Evolutionary conservation across 2,113 vertebrate species (phyloP).

Genomic region (Chauna torquata): DNA sequence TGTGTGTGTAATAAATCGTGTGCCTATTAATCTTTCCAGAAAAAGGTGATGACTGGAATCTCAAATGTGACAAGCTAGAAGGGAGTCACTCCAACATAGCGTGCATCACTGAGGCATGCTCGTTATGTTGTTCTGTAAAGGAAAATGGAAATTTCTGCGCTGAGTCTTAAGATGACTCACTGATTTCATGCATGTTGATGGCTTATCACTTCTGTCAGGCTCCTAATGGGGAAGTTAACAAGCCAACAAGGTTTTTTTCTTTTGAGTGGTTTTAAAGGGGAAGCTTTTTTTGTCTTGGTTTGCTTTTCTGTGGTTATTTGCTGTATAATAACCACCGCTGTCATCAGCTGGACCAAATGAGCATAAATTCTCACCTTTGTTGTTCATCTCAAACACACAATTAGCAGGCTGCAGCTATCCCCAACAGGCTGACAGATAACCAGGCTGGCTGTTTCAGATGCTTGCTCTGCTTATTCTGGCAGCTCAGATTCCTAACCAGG

Average conservation of each 20-base stretch:
- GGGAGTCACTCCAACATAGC: background rate
- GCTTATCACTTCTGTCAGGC: conserved; percentile 10
- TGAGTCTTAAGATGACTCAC: background rate
- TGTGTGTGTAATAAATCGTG: background rate
- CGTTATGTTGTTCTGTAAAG: background rate
- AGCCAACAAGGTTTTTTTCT: background rate
- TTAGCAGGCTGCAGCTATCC: background rate
- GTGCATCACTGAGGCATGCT: background rate
- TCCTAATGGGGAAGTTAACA: conserved; percentile 1
- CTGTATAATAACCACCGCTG: background rate
- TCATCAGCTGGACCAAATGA: background rate
- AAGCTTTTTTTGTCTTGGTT: background rate
- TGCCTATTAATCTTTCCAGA: background rate
- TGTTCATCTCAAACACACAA: accelerated
- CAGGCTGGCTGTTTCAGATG: background rate
- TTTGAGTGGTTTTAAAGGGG: background rate
- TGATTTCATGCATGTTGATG: background rate
- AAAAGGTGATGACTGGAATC: background rate
- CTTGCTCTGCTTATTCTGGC: background rate
- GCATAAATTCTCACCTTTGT: background rate
- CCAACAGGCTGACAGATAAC: background rate
- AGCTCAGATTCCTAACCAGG: conserved; percentile 6
- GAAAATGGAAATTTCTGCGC: background rate
- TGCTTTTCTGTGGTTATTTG: background rate
- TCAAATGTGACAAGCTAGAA: background rate